phyloP scores from a whole-genome alignment of 2,797 vertebrate species.

The Mormyrops attenuatus region DNA sequence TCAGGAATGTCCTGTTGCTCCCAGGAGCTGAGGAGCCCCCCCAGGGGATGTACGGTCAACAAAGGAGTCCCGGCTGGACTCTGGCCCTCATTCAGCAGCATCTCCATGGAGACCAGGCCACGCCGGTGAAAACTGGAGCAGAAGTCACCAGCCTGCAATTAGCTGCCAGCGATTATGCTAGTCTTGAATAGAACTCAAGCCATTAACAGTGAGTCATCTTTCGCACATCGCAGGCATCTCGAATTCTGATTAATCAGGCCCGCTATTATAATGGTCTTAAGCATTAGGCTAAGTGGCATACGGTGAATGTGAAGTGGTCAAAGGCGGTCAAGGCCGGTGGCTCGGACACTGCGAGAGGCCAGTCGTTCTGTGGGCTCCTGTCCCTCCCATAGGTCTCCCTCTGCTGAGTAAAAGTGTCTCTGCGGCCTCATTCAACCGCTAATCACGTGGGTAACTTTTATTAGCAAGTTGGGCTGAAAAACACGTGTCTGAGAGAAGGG shows the following conservation, averaged over 20 bases:
- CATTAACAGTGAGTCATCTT: constrained; percentile 1
- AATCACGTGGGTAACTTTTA: not conserved
- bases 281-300: not conserved
- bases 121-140: constrained; percentile 6
- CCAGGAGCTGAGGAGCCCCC: constrained; percentile 5
- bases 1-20: not conserved
- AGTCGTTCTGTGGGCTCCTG: not conserved
- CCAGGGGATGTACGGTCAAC: constrained; percentile 40
- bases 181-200: not conserved
- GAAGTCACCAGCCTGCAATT: constrained; percentile 14
- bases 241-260: not conserved
- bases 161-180: not conserved
- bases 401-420: not conserved
- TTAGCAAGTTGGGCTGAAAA: not conserved
- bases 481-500: too few species aligned
- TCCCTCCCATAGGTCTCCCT: not conserved
- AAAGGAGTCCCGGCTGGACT: constrained; percentile 53
- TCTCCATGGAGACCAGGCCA: constrained; percentile 40
- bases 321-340: not conserved
- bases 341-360: not conserved
- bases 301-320: not conserved
- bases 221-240: not conserved
- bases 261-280: not conserved
- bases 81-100: constrained; percentile 40
- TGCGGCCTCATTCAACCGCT: not conserved